These are phyloP conservation scores for Leptarthrus brevirostris DNA, from an alignment of 2,888 invertebrate genomes.

Conservation along the genomic window DNA sequence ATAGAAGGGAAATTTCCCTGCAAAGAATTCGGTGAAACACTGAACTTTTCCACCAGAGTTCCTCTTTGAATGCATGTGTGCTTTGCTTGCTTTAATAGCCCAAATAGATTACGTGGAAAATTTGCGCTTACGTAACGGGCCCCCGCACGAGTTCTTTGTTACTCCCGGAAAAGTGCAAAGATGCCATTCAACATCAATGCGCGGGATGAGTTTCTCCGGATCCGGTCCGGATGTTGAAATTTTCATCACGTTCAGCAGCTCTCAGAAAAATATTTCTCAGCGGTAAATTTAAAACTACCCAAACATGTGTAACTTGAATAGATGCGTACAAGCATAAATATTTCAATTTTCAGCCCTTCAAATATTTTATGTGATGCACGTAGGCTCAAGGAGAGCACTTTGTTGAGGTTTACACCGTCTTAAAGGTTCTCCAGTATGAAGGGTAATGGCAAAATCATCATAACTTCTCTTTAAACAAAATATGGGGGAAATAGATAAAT, in stretches of 20 bases:
- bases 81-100: constrained; percentile 47
- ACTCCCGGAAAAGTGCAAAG: constrained; percentile 1
- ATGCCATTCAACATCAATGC: constrained; percentile 12
- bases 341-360: constrained; percentile 50
- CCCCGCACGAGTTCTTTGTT: neutral
- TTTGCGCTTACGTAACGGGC: constrained; percentile 48
- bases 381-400: constrained; percentile 30
- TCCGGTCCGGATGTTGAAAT: constrained; percentile 30
- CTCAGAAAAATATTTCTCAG: constrained; percentile 39
- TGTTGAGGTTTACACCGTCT: constrained; percentile 18
- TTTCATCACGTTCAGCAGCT: constrained; percentile 50
- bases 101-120: constrained; percentile 55
- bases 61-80: constrained; percentile 1
- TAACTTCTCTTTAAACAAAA: constrained; percentile 35
- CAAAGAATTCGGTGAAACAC: neutral
- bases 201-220: neutral
- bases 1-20: constrained; percentile 30
- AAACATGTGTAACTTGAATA: constrained; percentile 51
- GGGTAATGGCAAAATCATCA: constrained; percentile 23
- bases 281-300: constrained; percentile 44
- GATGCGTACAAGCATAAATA: constrained; percentile 52
- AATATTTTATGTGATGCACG: constrained; percentile 41
- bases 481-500: neutral
- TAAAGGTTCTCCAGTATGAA: neutral
- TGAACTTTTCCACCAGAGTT: neutral